phyloP scores from a whole-genome alignment of 2,113 vertebrate genomes.

The Leptocoma aspasia region DNA sequence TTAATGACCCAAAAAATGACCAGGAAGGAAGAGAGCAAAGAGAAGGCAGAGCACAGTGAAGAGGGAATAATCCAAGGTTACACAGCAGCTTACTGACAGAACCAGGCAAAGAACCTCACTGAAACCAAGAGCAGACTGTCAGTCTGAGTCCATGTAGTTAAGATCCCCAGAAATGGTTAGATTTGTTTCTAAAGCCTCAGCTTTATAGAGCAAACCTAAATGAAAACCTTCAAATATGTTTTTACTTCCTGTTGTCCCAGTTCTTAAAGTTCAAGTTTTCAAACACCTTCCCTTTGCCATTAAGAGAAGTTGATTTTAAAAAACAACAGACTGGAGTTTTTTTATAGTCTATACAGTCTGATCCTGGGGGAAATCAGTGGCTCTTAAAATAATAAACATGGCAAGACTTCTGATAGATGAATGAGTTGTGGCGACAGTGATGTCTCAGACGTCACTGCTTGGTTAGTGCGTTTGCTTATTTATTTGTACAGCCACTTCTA shows the following conservation, averaged over 20 bases:
- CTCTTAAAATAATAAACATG: conserved; percentile 4
- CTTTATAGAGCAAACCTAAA: not conserved
- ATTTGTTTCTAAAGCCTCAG: not conserved
- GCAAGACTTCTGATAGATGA: not conserved
- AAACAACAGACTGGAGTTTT: not conserved
- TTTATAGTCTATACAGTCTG: not conserved
- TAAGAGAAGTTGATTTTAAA: not conserved
- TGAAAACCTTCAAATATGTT: not conserved
- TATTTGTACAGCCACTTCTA: not conserved
- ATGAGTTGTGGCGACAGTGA: not conserved
- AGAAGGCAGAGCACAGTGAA: not conserved
- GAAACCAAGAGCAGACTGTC: not conserved
- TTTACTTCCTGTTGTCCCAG: not conserved
- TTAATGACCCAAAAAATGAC: not conserved
- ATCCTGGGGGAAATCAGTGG: not conserved
- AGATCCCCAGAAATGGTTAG: not conserved
- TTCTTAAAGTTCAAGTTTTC: not conserved
- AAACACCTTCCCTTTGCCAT: not conserved
- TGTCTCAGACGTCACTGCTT: not conserved
- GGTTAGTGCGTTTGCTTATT: not conserved
- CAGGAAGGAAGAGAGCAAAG: not conserved
- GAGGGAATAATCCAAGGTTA: not conserved
- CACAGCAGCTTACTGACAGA: not conserved
- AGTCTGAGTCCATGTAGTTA: not conserved
- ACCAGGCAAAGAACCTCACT: not conserved